Conservation (phyloP, 2,113 vertebrate species). For the Callopanchax toddi region DNA sequence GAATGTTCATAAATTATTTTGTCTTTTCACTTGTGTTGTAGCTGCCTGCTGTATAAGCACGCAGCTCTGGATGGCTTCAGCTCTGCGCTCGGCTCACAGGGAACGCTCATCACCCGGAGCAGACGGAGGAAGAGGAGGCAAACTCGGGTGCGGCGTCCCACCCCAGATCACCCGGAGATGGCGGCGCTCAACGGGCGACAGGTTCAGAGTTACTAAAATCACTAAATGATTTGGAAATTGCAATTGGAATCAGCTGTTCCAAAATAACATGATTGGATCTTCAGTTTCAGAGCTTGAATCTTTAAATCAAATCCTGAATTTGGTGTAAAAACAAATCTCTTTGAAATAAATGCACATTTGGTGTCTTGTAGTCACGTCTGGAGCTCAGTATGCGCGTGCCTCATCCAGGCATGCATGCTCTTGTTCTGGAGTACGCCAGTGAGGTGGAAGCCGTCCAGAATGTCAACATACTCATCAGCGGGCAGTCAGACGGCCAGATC, state of each 20-base stretch:
- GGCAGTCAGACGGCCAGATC: constrained; percentile 58
- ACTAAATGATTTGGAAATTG: too few relatives aligned
- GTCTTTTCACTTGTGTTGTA: constrained; percentile 43
- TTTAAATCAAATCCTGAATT: neutral
- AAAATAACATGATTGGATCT: too few relatives aligned
- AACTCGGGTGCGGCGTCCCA: constrained; percentile 72
- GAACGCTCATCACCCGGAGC: constrained; percentile 58
- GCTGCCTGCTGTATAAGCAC: constrained; percentile 91
- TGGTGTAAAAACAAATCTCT: too few relatives aligned
- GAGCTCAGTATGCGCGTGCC: constrained; percentile 82
- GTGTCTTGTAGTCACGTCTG: constrained; percentile 78
- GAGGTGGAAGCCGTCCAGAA: constrained; percentile 76
- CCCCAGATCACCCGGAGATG: constrained; percentile 82
- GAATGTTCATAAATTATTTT: neutral
- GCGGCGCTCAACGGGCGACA: constrained; percentile 84
- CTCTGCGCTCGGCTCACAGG: constrained; percentile 82
- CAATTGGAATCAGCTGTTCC: too few relatives aligned
- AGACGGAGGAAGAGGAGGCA: constrained; percentile 71
- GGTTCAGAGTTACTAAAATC: constrained; percentile 59
- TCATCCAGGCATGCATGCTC: constrained; percentile 77
- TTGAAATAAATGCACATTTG: neutral
- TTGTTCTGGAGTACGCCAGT: constrained; percentile 88
- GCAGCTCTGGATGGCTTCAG: constrained; percentile 86
- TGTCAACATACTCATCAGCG: constrained; percentile 72
- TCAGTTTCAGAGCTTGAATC: neutral